phyloP scores from a whole-genome alignment of 2,888 invertebrate genomes.

The Gastracanthus pulcherrimus region DNA sequence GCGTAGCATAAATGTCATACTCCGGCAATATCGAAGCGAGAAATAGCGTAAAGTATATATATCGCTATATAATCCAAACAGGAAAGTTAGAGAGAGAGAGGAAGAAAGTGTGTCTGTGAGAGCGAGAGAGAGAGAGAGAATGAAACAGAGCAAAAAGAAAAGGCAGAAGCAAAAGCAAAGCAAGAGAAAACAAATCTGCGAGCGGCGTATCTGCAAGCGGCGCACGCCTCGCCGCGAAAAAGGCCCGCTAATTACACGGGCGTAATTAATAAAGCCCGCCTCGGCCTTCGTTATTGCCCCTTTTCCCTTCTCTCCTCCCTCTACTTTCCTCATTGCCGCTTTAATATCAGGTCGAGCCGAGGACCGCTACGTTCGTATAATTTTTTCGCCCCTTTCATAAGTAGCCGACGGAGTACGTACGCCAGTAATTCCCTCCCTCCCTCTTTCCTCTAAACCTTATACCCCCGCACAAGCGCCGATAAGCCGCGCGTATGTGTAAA shows the following conservation, averaged over 20 bases:
- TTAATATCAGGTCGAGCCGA: constrained; percentile 29
- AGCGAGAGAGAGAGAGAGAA: background rate
- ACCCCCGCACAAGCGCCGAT: constrained; percentile 6
- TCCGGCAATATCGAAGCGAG: constrained; percentile 2
- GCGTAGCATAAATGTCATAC: too few species aligned
- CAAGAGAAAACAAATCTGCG: constrained; percentile 17
- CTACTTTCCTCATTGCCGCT: too few species aligned
- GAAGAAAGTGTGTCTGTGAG: too few species aligned
- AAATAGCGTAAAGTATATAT: constrained; percentile 20
- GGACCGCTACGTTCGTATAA: constrained; percentile 23
- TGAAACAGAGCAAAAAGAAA: background rate
- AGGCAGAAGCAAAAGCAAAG: background rate
- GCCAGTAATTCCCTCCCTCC: too few species aligned
- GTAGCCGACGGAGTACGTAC: too few species aligned
- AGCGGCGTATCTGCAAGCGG: constrained; percentile 42
- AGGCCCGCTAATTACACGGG: constrained; percentile 57
- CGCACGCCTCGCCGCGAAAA: constrained; percentile 46
- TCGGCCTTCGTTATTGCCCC: constrained; percentile 21
- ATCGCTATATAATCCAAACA: too few species aligned
- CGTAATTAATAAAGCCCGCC: constrained; percentile 59
- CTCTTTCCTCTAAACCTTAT: background rate
- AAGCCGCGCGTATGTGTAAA: constrained; percentile 22
- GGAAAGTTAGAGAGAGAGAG: background rate
- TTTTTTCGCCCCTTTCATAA: constrained; percentile 34
- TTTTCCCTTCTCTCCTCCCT: background rate